Base-by-base conservation (phyloP, 2,797 vertebrate species). In the Xenops minutus region DNA sequence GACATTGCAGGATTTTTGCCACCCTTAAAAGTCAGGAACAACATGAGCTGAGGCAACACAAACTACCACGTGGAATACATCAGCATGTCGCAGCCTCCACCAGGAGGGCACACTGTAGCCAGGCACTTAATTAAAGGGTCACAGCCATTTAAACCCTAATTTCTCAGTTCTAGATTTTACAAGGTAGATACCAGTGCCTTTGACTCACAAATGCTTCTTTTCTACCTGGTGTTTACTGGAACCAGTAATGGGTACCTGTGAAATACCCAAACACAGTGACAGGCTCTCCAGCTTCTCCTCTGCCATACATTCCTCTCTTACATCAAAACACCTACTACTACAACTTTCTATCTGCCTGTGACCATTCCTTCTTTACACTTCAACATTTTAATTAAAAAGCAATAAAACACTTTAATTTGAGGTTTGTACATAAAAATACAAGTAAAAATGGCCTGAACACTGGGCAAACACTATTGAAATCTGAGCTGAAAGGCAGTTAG, bases 301-400 rank as follows among this genome's bases (percentile, higher is more conserved):
- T 68, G 32, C 87, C 75, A 41, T 27, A 29, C 11, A 3, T 59
- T 79, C 59, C 49, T 30, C 11, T 67, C n/a, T 77, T 10, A 41
- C 48, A 92, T 51, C 58, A 41, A 90, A 95, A 87, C 74, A 58
- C 84, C 63, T 92, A 95, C 80, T 94, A 69, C 80, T 9, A 2
- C 1, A 13, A 46, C 80, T 88, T 71, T 88, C 72, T 91, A 80
- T 91, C 94, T 96, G 91, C 92, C 95, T 91, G 91, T 24, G 91
- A 85, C 77, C 91, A 29, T 85, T 90, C 43, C 88, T 89, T 74
- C 84, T 96, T 97, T 95, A 88, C 58, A 89, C 72, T 95, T 91
- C 81, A 97, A 92, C 83, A 12, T 93, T 89, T 96, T 97, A 97
- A 97, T 97, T 97, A 98, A 97, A 97, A 97, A 96, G 94, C 95